Conservation (phyloP, 2,797 vertebrate species). For the Microchirus variegatus region DNA sequence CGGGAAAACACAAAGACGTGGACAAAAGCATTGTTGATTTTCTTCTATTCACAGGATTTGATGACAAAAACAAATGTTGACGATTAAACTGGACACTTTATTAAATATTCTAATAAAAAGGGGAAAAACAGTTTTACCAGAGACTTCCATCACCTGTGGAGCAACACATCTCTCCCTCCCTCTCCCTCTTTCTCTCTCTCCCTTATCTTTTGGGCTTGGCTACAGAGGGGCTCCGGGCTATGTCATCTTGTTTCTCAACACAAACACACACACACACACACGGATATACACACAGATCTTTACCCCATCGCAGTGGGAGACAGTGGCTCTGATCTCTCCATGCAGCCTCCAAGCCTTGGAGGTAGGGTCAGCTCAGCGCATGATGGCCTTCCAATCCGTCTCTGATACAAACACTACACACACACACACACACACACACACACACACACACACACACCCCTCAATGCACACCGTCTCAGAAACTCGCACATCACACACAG, state of each 20-base stretch:
- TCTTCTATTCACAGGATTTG: too few species aligned
- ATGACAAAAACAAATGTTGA: too few species aligned
- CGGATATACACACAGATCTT: constrained; percentile 44
- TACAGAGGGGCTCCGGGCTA: constrained; percentile 78
- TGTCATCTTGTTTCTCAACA: constrained; percentile 72
- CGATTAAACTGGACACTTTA: too few species aligned
- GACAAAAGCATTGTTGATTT: too few species aligned
- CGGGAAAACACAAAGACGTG: too few species aligned
- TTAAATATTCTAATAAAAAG: too few species aligned
- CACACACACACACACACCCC: constrained; percentile 11
- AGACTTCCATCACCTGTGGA: constrained; percentile 70
- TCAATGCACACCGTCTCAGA: constrained; percentile 56
- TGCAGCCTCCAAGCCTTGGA: constrained; percentile 74
- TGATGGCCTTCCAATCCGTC: constrained; percentile 74
- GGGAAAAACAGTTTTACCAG: constrained; percentile 48
- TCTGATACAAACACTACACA: constrained; percentile 66
- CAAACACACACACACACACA: constrained; percentile 43
- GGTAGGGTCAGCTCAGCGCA: constrained; percentile 78
- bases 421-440: constrained; percentile 26
- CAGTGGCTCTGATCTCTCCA: constrained; percentile 79
- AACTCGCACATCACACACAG: constrained; percentile 67
- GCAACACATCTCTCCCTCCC: constrained; percentile 69
- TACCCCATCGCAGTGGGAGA: constrained; percentile 74
- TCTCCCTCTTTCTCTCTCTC: constrained; percentile 51
- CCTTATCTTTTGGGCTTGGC: constrained; percentile 79